These are phyloP conservation scores for Strix aluco DNA, from an alignment of 2,113 vertebrate genomes.

Conservation along the genomic window DNA sequence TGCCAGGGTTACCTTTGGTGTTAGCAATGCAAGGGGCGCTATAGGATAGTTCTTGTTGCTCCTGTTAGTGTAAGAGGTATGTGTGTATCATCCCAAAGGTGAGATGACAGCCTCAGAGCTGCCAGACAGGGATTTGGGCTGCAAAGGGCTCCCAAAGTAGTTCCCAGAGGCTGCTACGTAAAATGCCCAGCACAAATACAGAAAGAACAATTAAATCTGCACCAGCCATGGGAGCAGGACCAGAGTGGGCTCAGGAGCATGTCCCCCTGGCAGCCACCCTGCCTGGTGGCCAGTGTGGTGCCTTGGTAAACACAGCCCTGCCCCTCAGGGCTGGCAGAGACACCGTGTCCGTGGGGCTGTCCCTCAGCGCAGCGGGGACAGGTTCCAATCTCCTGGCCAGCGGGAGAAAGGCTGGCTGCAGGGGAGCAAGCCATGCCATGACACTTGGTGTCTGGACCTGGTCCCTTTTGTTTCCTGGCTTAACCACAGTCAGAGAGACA, in stretches of 20 bases:
- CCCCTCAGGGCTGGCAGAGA: not conserved
- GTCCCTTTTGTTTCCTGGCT: not conserved
- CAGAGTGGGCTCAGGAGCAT: not conserved
- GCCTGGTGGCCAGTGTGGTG: not conserved
- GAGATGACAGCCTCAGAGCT: not conserved
- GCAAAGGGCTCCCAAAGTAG: not conserved
- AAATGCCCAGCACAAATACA: not conserved
- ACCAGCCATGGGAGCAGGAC: not conserved
- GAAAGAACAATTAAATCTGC: not conserved
- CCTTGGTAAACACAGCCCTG: not conserved
- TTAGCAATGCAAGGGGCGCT: not conserved
- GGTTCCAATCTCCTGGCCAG: not conserved
- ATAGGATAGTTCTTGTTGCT: not conserved
- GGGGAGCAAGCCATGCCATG: not conserved
- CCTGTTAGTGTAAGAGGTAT: not conserved
- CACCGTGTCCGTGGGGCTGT: not conserved
- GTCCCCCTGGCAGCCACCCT: accelerated
- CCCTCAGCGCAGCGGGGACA: accelerated
- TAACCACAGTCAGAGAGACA: not conserved
- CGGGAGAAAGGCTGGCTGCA: not conserved
- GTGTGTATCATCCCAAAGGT: not conserved
- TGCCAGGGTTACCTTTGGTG: not conserved
- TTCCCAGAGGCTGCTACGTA: not conserved
- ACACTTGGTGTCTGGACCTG: not conserved
- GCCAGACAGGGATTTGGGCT: not conserved